A percentile compares a stretch with the other conserved stretches of the same genome.
phyloP scores from a whole-genome alignment of 2,888 invertebrate genomes.

The Cryptus viduatorius region DNA sequence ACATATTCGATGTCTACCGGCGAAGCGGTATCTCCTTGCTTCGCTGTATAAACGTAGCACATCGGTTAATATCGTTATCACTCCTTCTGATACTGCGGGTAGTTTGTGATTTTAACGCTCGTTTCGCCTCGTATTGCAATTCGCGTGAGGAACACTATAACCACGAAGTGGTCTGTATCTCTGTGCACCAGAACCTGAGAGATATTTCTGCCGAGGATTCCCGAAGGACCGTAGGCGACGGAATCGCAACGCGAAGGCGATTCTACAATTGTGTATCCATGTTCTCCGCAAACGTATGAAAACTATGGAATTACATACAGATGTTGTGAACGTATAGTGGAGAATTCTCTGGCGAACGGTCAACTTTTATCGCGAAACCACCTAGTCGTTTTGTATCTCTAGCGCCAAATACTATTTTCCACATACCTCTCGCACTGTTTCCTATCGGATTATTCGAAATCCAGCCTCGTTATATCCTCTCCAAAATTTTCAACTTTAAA shows the following conservation, averaged over 20 bases:
- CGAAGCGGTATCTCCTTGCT: not conserved
- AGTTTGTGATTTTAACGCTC: conserved; percentile 40
- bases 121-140: conserved; percentile 7
- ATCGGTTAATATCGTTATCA: conserved; percentile 48
- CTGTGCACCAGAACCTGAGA: not conserved
- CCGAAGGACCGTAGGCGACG: not conserved
- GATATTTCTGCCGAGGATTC: not conserved
- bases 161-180: not conserved
- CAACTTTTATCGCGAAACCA: conserved; percentile 19
- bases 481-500: conserved; percentile 29
- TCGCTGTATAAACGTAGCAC: conserved; percentile 18
- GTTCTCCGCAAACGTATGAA: too few species aligned
- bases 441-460: not conserved
- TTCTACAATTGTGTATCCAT: too few species aligned
- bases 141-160: not conserved
- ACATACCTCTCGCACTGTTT: conserved; percentile 3
- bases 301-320: not conserved
- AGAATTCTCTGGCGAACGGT: conserved; percentile 29
- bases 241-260: not conserved
- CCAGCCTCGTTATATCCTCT: too few species aligned
- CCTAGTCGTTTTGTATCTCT: conserved; percentile 1
- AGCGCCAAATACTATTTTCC: conserved; percentile 1
- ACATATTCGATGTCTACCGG: not conserved
- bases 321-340: conserved; percentile 1
- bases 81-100: conserved; percentile 23